phyloP scores from a whole-genome alignment of 1,140 invertebrate genomes.

The Probaryconus sp. region DNA sequence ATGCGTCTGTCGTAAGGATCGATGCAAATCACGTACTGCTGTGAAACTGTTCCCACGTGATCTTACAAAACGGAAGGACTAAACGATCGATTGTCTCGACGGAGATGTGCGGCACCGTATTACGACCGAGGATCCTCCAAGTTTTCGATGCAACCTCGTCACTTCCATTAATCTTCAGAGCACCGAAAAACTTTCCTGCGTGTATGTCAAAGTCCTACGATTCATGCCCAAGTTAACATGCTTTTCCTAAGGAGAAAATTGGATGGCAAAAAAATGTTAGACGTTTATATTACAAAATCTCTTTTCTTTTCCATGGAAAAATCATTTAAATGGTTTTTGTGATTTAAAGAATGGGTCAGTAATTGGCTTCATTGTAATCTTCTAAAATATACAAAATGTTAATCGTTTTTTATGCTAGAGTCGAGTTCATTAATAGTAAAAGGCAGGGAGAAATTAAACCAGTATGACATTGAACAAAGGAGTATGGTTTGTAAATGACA shows the following conservation, averaged over 20 bases:
- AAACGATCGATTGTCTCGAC: conserved; percentile 57
- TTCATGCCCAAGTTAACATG: conserved; percentile 54
- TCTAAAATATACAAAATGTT: too few relatives aligned
- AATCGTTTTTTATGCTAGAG: too few relatives aligned
- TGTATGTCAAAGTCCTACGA: conserved; percentile 42
- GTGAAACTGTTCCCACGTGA: conserved; percentile 36
- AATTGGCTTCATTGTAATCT: conserved; percentile 20
- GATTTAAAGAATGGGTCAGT: too few relatives aligned
- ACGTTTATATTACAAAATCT: not conserved
- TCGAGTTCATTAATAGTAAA: too few relatives aligned
- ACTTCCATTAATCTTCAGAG: conserved; percentile 66
- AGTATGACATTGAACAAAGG: not conserved
- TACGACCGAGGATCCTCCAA: conserved; percentile 41
- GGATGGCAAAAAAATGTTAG: conserved; percentile 33
- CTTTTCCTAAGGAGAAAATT: conserved; percentile 39
- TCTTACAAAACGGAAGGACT: conserved; percentile 19
- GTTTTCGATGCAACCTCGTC: conserved; percentile 61
- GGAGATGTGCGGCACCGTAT: conserved; percentile 32
- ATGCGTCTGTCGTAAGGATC: conserved; percentile 19
- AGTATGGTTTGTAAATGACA: conserved; percentile 4
- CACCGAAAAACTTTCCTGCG: conserved; percentile 51
- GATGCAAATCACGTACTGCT: conserved; percentile 66
- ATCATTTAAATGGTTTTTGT: too few relatives aligned
- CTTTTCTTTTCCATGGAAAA: too few relatives aligned
- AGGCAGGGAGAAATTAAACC: too few relatives aligned